Conservation (phyloP, 2,888 invertebrate species). For the Lasioglossum figueresi region DNA sequence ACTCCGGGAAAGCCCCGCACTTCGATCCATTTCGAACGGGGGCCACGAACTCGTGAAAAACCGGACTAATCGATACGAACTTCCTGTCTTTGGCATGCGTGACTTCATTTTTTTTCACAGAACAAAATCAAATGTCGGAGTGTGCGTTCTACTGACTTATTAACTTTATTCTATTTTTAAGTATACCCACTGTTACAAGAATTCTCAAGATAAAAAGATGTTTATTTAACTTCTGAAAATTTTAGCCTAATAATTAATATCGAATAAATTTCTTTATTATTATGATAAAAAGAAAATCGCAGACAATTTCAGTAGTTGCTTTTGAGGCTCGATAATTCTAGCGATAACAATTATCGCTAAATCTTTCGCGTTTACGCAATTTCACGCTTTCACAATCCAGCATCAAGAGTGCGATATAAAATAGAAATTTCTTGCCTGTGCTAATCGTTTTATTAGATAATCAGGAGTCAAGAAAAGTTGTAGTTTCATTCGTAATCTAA, state of each 20-base stretch:
- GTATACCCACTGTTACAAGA: too few species aligned
- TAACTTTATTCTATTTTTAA: neutral
- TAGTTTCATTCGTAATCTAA: neutral
- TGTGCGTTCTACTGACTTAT: neutral
- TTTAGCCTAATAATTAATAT: neutral
- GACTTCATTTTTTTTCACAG: neutral
- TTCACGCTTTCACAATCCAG: neutral
- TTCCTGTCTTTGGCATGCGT: neutral
- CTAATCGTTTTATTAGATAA: neutral
- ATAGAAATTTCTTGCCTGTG: neutral
- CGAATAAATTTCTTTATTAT: neutral
- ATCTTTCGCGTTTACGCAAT: neutral
- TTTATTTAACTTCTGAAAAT: neutral
- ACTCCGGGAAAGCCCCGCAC: constrained; percentile 1
- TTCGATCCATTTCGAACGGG: constrained; percentile 10
- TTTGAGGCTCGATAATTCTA: neutral
- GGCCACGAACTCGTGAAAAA: constrained; percentile 5
- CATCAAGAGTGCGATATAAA: neutral
- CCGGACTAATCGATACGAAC: constrained; percentile 16
- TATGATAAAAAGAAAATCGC: too few species aligned
- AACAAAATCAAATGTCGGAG: neutral
- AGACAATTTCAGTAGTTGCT: neutral
- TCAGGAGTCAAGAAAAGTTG: neutral
- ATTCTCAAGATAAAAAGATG: too few species aligned
- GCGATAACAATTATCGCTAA: neutral